Conservation (phyloP, 2,113 vertebrate species). For the Baryphthengus martii region DNA sequence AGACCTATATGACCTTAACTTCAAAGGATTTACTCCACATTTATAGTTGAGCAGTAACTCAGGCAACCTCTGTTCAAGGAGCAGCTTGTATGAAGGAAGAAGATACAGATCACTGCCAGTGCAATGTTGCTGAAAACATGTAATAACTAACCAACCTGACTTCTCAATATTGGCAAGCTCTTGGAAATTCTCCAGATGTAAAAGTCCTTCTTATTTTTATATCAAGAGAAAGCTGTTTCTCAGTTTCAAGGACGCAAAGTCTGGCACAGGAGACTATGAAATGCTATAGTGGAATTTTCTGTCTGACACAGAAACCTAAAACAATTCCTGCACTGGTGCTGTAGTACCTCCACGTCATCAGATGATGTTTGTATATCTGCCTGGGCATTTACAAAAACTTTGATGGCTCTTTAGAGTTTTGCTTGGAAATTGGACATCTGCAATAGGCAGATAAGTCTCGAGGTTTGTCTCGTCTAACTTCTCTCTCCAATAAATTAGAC, state of each 20-base stretch:
- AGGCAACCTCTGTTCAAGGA: neutral
- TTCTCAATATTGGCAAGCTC: neutral
- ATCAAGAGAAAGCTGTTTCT: neutral
- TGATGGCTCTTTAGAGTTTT: neutral
- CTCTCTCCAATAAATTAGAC: neutral
- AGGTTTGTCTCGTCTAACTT: neutral
- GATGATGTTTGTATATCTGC: neutral
- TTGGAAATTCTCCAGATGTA: neutral
- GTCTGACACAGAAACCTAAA: neutral
- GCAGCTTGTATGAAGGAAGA: neutral
- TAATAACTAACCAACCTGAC: neutral
- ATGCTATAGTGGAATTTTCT: neutral
- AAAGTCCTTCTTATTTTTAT: neutral
- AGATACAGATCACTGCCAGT: neutral
- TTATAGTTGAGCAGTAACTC: neutral
- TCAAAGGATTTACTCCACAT: neutral
- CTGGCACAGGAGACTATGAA: neutral
- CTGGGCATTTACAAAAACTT: neutral
- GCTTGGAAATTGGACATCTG: neutral
- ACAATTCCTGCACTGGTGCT: neutral
- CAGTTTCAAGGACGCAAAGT: neutral
- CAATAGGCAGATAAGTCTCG: neutral
- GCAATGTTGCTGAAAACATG: neutral
- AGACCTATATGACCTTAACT: neutral
- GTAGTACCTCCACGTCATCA: neutral